phyloP scores from a whole-genome alignment of 2,797 vertebrate species.

The Cottoperca gobio region DNA sequence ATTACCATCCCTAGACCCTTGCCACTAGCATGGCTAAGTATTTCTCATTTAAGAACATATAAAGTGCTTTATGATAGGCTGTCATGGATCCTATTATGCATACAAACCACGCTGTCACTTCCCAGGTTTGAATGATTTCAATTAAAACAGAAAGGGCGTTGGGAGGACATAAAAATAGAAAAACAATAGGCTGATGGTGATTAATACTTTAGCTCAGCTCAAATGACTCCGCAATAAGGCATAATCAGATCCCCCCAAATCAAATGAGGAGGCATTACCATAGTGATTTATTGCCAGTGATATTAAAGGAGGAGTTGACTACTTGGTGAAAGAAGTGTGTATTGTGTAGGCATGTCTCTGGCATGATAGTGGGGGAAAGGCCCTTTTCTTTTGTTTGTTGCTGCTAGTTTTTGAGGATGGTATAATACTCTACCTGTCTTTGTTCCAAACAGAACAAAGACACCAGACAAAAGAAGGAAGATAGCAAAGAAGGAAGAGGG shows the following conservation, averaged over 20 bases:
- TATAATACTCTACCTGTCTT: constrained; percentile 6
- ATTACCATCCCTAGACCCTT: not conserved
- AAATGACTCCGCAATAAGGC: constrained; percentile 69
- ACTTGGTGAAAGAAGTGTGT: constrained; percentile 24
- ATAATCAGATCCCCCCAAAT: constrained; percentile 68
- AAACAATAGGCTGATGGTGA: constrained; percentile 64
- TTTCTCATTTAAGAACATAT: not conserved
- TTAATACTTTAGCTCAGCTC: constrained; percentile 74
- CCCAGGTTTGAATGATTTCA: constrained; percentile 58
- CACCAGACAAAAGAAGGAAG: not conserved
- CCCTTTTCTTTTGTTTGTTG: constrained; percentile 11
- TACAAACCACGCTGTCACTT: constrained; percentile 30
- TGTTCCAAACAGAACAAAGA: constrained; percentile 28
- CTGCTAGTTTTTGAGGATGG: constrained; percentile 3
- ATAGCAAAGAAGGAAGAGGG: not conserved
- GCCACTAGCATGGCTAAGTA: not conserved
- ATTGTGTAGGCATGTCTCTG: constrained; percentile 5
- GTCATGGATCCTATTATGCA: constrained; percentile 30
- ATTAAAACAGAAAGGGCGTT: constrained; percentile 47
- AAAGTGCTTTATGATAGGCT: constrained; percentile 1
- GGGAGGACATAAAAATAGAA: constrained; percentile 49
- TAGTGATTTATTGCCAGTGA: constrained; percentile 64
- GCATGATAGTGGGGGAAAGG: not conserved
- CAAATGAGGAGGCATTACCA: constrained; percentile 69
- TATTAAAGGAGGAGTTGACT: constrained; percentile 61